Percentiles rank a stretch among this genome's conserved stretches.
phyloP scores from a whole-genome alignment of 1,140 invertebrate genomes.

The Zaprionus camerounensis region DNA sequence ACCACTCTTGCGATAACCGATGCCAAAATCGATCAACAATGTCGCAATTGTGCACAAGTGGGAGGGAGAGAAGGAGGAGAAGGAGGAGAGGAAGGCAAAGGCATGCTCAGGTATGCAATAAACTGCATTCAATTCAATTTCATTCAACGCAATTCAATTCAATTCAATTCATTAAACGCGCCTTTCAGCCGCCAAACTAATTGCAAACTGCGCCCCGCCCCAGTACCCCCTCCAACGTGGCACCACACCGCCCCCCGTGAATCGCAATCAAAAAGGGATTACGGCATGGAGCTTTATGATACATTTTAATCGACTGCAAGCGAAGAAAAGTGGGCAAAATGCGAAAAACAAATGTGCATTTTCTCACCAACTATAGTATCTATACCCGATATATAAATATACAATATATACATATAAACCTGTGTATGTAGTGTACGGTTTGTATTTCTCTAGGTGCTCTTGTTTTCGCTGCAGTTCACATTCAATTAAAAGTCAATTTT shows the following conservation, averaged over 20 bases:
- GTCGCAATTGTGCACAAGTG: background rate
- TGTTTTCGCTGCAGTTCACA: conserved; percentile 1
- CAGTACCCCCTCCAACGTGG: background rate
- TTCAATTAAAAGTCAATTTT: conserved; percentile 12
- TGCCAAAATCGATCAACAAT: background rate
- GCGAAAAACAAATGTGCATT: background rate
- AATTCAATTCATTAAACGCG: conserved; percentile 56
- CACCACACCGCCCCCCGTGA: background rate
- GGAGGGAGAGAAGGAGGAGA: background rate
- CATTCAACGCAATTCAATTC: conserved; percentile 26
- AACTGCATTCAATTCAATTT: conserved; percentile 1
- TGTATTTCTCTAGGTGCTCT: background rate
- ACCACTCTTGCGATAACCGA: background rate
- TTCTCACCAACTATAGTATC: background rate
- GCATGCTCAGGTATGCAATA: conserved; percentile 4
- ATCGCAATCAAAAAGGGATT: conserved; percentile 43
- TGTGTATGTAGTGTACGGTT: background rate
- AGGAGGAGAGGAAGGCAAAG: background rate
- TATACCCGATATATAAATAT: background rate
- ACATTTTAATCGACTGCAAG: background rate
- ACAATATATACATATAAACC: background rate
- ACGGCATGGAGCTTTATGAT: background rate
- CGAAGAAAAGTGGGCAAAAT: background rate
- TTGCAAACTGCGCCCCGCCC: conserved; percentile 29
- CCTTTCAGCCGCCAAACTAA: conserved; percentile 51